Base-by-base conservation (phyloP, 2,888 invertebrate genomes). In the Ypsolopha sequella region DNA sequence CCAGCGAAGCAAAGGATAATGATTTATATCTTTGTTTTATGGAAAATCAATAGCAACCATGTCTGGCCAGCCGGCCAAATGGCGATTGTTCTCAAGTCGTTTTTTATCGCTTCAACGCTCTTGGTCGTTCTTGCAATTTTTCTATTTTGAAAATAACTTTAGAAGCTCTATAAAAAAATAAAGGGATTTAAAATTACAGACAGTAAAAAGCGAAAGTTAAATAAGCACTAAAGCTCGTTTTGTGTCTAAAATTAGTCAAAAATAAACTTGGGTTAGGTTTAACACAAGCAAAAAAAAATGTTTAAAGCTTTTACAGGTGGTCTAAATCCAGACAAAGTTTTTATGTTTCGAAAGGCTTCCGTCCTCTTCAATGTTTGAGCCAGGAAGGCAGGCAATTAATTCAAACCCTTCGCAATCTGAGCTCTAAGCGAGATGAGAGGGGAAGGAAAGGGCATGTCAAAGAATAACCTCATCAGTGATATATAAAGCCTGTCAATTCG, bases 371-470 rank as follows among this genome's bases (percentile, higher is more conserved):
- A 36, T 53, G 48, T 41, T 53, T 48, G 39, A 36, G 48, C 13
- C 41, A 48, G 51, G 53, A 47, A 36, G 43, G 48, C 48, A 33
- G 48, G 53, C 53, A 53, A 53, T 53, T 53, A 53, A 53, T 50
- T 53, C 36, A 51, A 53, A 36, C 48, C 46, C 51, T 51, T 63
- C 60, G 61, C 65, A 61, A 63, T 59, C 61, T 60, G 60, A 57
- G 56, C 58, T 58, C 58, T 60, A 60, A 48, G 65, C 63, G 65
- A 62, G 62, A 66, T 65, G 66, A 64, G 65, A 60, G 60, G 59
- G 54, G 52, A 52, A 52, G 47, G 51, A 52, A 52, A 49, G 51
- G 63, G 56, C 41, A 7, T 4, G 43, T 7, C 50, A 41, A 10
- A 50, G 52, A 45, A n/a, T 39, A 39, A 14, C 24, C 24, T 24